A percentile compares a stretch with the other conserved stretches of the same genome.
These are phyloP conservation scores for Labroides dimidiatus DNA, from an alignment of 2,797 vertebrate species.

Conservation along the genomic window DNA sequence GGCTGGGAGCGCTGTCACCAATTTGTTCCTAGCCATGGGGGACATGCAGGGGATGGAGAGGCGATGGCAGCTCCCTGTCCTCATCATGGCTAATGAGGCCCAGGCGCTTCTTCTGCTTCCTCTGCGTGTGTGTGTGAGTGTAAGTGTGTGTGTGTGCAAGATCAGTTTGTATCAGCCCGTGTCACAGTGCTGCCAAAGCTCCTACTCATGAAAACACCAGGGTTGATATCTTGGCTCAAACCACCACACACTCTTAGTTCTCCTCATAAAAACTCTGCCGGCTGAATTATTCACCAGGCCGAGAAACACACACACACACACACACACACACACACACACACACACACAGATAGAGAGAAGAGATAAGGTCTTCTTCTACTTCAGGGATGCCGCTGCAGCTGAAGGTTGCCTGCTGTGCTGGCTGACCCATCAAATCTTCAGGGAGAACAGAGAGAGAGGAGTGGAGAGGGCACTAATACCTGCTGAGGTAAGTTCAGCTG, in stretches of 20 bases:
- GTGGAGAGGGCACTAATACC: not conserved
- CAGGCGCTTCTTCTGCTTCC: constrained; percentile 56
- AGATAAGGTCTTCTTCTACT: constrained; percentile 59
- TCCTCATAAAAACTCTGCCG: constrained; percentile 58
- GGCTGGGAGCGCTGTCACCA: constrained; percentile 85
- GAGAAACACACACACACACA: constrained; percentile 25
- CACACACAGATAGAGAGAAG: not conserved
- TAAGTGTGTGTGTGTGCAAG: constrained; percentile 26
- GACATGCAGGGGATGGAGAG: constrained; percentile 86
- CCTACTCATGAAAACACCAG: constrained; percentile 50
- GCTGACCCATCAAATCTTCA: constrained; percentile 56
- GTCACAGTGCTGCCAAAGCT: constrained; percentile 68
- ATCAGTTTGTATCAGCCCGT: constrained; percentile 61
- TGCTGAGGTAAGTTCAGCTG: constrained; percentile 38
- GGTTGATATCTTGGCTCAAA: constrained; percentile 64
- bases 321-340: constrained; percentile 8
- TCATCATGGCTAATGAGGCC: constrained; percentile 86
- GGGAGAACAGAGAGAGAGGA: constrained; percentile 10
- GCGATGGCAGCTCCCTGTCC: constrained; percentile 82
- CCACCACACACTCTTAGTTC: constrained; percentile 51
- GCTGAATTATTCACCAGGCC: constrained; percentile 76
- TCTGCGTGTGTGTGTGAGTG: constrained; percentile 24
- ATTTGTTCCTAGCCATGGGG: constrained; percentile 89
- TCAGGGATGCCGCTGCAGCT: constrained; percentile 46
- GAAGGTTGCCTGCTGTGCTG: constrained; percentile 40